phyloP scores from a whole-genome alignment of 2,113 vertebrate species.

The Podiceps cristatus region DNA sequence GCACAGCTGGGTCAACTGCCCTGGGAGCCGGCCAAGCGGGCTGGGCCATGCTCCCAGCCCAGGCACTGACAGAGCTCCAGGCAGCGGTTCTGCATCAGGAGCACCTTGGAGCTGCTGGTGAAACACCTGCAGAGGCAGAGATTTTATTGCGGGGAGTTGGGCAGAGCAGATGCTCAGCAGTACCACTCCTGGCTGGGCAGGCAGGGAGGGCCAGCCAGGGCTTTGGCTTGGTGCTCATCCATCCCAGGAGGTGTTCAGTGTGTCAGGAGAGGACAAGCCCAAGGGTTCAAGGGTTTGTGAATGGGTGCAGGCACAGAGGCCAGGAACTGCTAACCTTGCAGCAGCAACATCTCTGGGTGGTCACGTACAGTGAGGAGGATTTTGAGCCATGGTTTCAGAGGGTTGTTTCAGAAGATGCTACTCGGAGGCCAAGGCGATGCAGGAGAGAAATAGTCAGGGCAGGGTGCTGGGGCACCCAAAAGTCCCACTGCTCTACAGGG shows the following conservation, averaged over 20 bases:
- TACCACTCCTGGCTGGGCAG: not conserved
- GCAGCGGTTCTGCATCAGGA: not conserved
- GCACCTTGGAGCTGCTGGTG: not conserved
- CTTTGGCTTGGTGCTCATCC: not conserved
- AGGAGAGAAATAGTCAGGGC: fast-evolving
- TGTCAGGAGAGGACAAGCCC: not conserved
- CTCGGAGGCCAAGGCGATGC: not conserved
- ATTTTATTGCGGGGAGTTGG: not conserved
- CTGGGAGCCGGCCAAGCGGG: not conserved
- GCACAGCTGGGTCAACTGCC: not conserved
- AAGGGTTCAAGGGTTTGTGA: not conserved
- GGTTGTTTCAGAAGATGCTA: not conserved
- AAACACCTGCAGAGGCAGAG: fast-evolving
- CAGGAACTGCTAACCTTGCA: not conserved
- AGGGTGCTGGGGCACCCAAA: not conserved
- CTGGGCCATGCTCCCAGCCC: not conserved
- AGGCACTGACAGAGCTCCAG: not conserved
- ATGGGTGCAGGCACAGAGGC: fast-evolving
- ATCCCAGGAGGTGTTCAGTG: not conserved
- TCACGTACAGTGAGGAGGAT: not conserved
- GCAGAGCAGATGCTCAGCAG: not conserved
- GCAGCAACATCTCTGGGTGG: not conserved
- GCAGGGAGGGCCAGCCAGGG: not conserved
- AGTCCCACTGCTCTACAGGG: not conserved
- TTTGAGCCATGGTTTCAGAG: not conserved